phyloP scores from a whole-genome alignment of 2,797 vertebrate genomes.

The Lophius americanus region DNA sequence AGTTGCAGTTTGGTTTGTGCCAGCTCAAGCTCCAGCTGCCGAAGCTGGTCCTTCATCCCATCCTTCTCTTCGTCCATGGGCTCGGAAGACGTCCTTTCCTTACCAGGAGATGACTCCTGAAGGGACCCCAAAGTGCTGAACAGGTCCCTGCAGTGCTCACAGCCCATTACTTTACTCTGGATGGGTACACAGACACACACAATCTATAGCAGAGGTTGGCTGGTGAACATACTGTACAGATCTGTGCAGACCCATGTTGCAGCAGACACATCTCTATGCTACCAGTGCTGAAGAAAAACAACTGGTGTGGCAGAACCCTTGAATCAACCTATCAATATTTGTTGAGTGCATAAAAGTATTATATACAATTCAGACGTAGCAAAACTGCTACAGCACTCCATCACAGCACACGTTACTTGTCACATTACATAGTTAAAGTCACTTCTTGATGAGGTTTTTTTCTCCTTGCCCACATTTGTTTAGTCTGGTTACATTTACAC shows the following conservation, averaged over 20 bases:
- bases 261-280: background rate
- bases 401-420: background rate
- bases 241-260: too few relatives aligned
- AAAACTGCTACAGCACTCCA: background rate
- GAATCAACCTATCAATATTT: background rate
- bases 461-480: background rate
- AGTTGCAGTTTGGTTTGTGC: constrained; percentile 98
- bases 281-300: background rate
- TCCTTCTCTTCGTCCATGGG: constrained; percentile 93
- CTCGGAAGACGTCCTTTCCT: constrained; percentile 74
- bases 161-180: constrained; percentile 90
- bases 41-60: constrained; percentile 91
- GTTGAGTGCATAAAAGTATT: background rate
- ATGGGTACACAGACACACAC: background rate
- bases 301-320: background rate
- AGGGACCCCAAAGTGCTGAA: constrained; percentile 91
- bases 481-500: background rate
- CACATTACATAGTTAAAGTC: too few relatives aligned
- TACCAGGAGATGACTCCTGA: constrained; percentile 77
- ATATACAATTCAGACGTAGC: background rate
- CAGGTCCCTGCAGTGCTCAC: constrained; percentile 93
- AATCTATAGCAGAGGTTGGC: background rate
- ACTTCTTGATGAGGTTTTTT: background rate
- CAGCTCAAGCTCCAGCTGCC: constrained; percentile 96
- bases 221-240: background rate